These are phyloP conservation scores for Pterobdella sp. DNA, from an alignment of 2,888 invertebrate genomes.

Conservation along the genomic window DNA sequence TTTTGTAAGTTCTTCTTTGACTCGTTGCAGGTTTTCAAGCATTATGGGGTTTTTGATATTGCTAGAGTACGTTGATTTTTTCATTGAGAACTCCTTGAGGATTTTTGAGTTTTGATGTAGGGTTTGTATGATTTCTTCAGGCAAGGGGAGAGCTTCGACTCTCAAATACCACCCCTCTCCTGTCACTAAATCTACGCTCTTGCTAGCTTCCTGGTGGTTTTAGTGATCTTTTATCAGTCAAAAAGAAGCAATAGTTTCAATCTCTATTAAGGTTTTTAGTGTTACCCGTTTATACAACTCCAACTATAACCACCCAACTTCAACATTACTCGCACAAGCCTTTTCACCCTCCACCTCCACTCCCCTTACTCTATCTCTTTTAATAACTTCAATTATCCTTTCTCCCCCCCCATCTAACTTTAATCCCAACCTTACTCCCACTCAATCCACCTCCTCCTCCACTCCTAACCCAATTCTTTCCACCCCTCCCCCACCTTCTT, in stretches of 20 bases:
- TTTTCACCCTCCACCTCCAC: too few species aligned
- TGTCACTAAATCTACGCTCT: background rate
- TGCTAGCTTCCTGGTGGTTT: background rate
- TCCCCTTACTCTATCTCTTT: too few species aligned
- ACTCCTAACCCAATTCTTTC: background rate
- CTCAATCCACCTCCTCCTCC: background rate
- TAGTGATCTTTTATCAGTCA: too few species aligned
- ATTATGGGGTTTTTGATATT: constrained; percentile 32
- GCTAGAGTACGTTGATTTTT: background rate
- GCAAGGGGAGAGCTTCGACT: constrained; percentile 18
- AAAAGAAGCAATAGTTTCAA: too few species aligned
- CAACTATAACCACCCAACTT: too few species aligned
- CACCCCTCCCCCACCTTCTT: background rate
- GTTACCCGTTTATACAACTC: too few species aligned
- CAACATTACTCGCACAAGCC: too few species aligned
- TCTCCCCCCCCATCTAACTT: background rate
- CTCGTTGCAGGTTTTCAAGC: constrained; percentile 44
- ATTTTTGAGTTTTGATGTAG: background rate
- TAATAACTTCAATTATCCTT: too few species aligned
- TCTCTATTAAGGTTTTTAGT: too few species aligned
- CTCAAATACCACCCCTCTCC: constrained; percentile 7
- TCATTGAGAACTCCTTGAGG: constrained; percentile 10
- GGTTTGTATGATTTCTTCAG: background rate
- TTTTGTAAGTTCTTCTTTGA: constrained; percentile 57
- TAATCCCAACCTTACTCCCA: background rate